Base-by-base conservation (phyloP, 2,797 vertebrate genomes). In the Gymnopithys bicolor region DNA sequence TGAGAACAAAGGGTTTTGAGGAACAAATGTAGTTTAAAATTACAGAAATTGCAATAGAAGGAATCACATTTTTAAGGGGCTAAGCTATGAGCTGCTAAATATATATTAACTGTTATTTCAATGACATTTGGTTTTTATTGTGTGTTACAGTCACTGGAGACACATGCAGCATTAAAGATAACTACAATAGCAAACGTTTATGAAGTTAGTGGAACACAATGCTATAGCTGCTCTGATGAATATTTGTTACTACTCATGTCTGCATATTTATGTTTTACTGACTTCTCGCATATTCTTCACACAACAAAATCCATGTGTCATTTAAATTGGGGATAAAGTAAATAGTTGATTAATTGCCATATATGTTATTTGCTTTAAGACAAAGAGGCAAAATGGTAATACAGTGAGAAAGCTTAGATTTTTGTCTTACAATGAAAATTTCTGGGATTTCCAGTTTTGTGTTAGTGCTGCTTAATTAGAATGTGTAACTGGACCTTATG, bases 391-490 rank as follows among this genome's bases (percentile, higher is more conserved):
- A 75, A 75, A 37, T 62, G 43, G 4, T 83, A 62, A 78, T 64
- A 58, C 12, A 75, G 59, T 74, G 45, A 85, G 68, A 76, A 82
- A 68, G 24, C 53, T 86, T 95, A 77, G 75, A 53, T 70, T 86
- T 62, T 41, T 81, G 30, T 67, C 52, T 66, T 79, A 37, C 2
- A 89, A 27, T 64, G 30, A 78, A 51, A 68, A 60, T 59, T 84
- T 67, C 32, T 90, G 37, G 35, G 46, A 86, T 93, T 91, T 86
- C 49, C 55, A 74, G 39, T 58, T 80, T 84, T 68, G 25, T 71
- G 48, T 56, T 91, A 87, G 56, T 75, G 63, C 90, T 91, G 48
- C 86, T 87, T 95, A 69, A 59, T 89, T 87, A 86, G 46, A 94
- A 88, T 66, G 10, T 77, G 19, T 82, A 80, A 66, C 35, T 95